Base-by-base conservation (phyloP, 2,888 invertebrate genomes). In the Brenthis hecate region DNA sequence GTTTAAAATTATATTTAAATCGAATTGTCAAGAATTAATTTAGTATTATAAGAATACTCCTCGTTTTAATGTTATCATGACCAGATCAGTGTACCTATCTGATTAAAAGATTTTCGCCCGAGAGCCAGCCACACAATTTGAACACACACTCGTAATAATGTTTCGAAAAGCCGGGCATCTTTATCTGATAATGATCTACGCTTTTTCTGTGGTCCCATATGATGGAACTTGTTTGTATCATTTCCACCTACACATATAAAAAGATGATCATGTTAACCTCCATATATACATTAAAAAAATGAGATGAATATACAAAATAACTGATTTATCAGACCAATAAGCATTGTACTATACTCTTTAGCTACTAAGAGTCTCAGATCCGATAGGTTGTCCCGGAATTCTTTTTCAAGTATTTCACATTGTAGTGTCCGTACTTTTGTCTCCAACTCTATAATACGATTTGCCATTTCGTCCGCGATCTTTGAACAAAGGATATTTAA, bases 41-140 rank as follows among this genome's bases (percentile, higher is more conserved):
- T 43, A 43, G 11, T 2, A 43, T 43, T 43, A 43, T 2, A 43
- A 43, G 11, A 43, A 43, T 43, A 43, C 8, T 43, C 8, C 8
- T 2, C 8, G 36, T 43, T 43, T 11, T 43, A 43, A 43, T 43
- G 11, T 43, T 43, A 43, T 43, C 11, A 43, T 43, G 11, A 43
- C 36, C 1, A 43, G 2, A 43, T 43, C 36, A 8, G 11, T 43
- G 77, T 81, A 95, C 95, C 95, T 77, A 95, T 95, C 76, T 94
- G 86, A 77, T 91, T 88, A 75, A 94, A 93, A 74, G 93, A 82
- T 79, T 92, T 94, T 62, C 95, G 88, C 65, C 94, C 93, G 54
- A 95, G 82, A 28, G 95, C 94, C 72, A 95, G 88, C 95, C 95
- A 95, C 50, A 95, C 93, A 58, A 95, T 94, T 77, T 94, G 93